phyloP scores from a whole-genome alignment of 2,113 vertebrate genomes.

The Periophthalmus modestus region DNA sequence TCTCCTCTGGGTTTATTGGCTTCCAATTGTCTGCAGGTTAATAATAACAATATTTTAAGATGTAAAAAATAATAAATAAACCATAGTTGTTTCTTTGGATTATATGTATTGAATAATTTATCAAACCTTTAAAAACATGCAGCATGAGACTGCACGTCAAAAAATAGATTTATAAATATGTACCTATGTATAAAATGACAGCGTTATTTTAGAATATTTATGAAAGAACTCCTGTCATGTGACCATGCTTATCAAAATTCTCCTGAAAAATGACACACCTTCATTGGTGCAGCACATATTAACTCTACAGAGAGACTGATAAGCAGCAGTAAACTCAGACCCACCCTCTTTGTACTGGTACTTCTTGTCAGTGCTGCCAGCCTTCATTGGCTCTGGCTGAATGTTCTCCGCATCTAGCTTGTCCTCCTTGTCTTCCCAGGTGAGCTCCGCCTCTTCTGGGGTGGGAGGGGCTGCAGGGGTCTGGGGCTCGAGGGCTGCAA shows the following conservation, averaged over 20 bases:
- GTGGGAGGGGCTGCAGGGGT: conserved; percentile 57
- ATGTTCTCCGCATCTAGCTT: conserved; percentile 90
- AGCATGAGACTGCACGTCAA: too few species aligned
- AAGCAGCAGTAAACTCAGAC: conserved; percentile 35
- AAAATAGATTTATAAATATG: too few species aligned
- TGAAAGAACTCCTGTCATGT: neutral
- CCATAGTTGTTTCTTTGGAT: neutral
- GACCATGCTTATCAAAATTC: neutral
- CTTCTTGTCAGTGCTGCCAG: conserved; percentile 78
- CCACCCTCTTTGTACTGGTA: conserved; percentile 95
- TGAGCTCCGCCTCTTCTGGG: conserved; percentile 86
- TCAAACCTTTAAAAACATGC: neutral
- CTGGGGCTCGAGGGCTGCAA: conserved; percentile 56
- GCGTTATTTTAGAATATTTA: too few species aligned
- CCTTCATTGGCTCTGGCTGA: conserved; percentile 69
- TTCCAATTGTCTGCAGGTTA: conserved; percentile 90
- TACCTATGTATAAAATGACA: too few species aligned
- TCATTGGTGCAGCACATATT: neutral
- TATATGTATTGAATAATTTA: neutral
- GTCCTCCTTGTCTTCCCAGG: conserved; percentile 95
- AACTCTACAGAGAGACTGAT: neutral
- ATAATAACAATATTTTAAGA: neutral
- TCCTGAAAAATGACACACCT: neutral
- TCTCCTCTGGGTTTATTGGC: conserved; percentile 91
- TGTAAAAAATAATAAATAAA: neutral